Evolutionary conservation across 2,888 invertebrate species (phyloP).

Genomic region (Pantelozetes paolii): DNA sequence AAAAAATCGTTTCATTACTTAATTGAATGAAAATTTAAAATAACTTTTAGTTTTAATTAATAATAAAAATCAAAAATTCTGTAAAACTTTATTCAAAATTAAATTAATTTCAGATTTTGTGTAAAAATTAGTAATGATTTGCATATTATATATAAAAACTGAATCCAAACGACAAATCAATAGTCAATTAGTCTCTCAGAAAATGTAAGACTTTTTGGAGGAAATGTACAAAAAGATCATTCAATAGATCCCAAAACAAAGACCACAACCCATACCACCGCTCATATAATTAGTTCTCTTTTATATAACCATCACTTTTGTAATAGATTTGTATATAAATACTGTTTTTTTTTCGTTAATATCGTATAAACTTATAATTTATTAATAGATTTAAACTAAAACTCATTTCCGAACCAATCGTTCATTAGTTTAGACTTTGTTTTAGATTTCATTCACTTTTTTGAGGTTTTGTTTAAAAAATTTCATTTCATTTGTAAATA

Average conservation of each 20-base stretch:
- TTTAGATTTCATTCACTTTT: neutral
- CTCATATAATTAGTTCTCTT: neutral
- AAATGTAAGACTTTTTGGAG: neutral
- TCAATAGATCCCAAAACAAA: neutral
- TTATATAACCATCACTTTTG: neutral
- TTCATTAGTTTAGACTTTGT: too few species aligned
- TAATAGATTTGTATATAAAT: neutral
- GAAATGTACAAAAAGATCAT: slow-evolving; percentile 4
- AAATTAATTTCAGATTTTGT: too few species aligned
- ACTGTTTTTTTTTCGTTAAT: slow-evolving; percentile 8
- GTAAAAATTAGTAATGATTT: neutral
- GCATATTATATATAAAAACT: slow-evolving; percentile 24
- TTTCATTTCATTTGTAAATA: neutral
- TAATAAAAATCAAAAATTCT: neutral
- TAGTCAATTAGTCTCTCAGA: neutral
- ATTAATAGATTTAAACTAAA: neutral
- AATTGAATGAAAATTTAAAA: too few species aligned
- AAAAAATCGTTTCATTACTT: too few species aligned
- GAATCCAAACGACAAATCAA: slow-evolving; percentile 15
- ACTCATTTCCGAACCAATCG: neutral
- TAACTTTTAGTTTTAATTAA: too few species aligned
- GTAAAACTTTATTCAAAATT: neutral
- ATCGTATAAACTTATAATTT: slow-evolving; percentile 8
- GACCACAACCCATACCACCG: slow-evolving; percentile 15
- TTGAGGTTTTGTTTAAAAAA: neutral